These are phyloP conservation scores for Hyles vespertilio DNA, from an alignment of 1,140 invertebrate genomes.

Conservation along the genomic window DNA sequence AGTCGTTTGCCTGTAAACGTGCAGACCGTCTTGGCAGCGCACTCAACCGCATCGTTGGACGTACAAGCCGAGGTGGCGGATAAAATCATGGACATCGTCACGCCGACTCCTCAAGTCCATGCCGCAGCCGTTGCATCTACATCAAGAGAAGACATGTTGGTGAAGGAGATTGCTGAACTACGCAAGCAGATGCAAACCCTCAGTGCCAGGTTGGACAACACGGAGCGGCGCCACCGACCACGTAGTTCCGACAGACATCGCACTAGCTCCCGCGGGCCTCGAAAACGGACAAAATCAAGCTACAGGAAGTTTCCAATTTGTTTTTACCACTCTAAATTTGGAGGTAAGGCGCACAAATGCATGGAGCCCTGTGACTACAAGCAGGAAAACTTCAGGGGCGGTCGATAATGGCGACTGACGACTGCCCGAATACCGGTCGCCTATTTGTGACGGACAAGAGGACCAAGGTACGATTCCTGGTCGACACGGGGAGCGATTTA, in stretches of 20 bases:
- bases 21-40: no score
- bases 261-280: neutral
- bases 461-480: conserved; percentile 21
- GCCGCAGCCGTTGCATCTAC: no score
- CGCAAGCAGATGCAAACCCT: conserved; percentile 12
- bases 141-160: no score
- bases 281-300: conserved; percentile 15
- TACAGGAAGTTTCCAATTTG: conserved; percentile 20
- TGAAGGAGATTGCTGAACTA: conserved; percentile 11
- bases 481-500: conserved; percentile 20
- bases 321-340: conserved; percentile 30
- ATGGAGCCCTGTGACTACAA: conserved; percentile 25
- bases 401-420: conserved; percentile 31
- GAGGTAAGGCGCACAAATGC: conserved; percentile 24
- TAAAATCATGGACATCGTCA: no score
- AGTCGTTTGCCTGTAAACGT: no score
- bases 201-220: neutral
- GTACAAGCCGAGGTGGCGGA: no score
- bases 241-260: neutral
- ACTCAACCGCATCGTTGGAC: no score
- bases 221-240: conserved; percentile 4
- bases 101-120: no score
- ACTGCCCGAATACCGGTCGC: conserved; percentile 28
- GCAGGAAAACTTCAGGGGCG: conserved; percentile 21
- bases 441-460: conserved; percentile 27